Evolutionary conservation across 2,797 vertebrate genomes (phyloP).

Genomic region (Scomberomorus guttatus): DNA sequence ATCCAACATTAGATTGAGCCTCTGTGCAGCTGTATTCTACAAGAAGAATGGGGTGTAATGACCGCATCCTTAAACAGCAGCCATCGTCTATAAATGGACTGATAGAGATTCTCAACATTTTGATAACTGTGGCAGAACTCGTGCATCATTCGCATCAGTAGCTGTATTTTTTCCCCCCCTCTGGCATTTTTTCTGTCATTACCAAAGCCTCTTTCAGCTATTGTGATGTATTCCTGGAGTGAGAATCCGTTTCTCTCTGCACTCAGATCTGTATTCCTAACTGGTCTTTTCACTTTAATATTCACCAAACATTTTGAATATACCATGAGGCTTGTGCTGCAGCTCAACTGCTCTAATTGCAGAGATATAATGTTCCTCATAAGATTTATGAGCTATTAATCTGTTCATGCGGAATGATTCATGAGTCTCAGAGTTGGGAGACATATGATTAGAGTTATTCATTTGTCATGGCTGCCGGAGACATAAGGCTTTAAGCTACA

Average conservation of each 20-base stretch:
- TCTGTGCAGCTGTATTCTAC: conserved; percentile 22
- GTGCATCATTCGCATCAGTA: conserved; percentile 65
- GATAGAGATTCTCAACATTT: conserved; percentile 63
- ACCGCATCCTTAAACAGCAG: conserved; percentile 62
- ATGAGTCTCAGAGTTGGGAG: conserved; percentile 78
- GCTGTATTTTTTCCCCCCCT: conserved; percentile 51
- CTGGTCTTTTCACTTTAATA: conserved; percentile 73
- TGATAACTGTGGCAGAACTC: conserved; percentile 66
- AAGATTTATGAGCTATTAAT: conserved; percentile 85
- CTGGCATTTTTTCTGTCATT: conserved; percentile 64
- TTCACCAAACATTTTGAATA: conserved; percentile 85
- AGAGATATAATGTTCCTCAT: conserved; percentile 78
- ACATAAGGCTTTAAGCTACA: conserved; percentile 66
- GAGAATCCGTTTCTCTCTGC: conserved; percentile 33
- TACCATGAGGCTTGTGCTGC: conserved; percentile 80
- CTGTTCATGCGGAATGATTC: conserved; percentile 80
- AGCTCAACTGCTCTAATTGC: conserved; percentile 78
- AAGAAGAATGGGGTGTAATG: conserved; percentile 50
- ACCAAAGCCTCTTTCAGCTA: conserved; percentile 44
- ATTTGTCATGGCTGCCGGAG: conserved; percentile 77
- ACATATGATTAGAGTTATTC: conserved; percentile 82
- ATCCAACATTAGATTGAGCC: conserved; percentile 31
- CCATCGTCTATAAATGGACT: conserved; percentile 55
- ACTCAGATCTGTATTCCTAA: conserved; percentile 65
- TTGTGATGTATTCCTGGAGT: conserved; percentile 51